These are phyloP conservation scores for Engystomops pustulosus DNA, from an alignment of 2,113 vertebrate species.

Conservation along the genomic window DNA sequence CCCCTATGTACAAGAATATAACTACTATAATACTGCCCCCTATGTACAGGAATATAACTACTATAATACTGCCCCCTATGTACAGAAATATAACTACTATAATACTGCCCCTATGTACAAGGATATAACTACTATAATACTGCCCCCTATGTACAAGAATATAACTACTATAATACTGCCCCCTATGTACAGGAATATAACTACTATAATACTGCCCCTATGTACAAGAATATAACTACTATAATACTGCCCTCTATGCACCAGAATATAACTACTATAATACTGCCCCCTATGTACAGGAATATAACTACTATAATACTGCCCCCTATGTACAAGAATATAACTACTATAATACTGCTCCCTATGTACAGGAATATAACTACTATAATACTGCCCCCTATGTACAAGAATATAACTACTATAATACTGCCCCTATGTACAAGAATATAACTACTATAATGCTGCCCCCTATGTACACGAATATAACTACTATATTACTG, in stretches of 20 bases:
- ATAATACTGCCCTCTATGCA: background rate
- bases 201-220: slow-evolving; percentile 10
- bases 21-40: background rate
- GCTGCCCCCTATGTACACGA: background rate
- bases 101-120: slow-evolving; percentile 9
- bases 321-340: background rate
- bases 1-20: too few relatives aligned
- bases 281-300: background rate
- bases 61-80: background rate
- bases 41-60: slow-evolving; percentile 1
- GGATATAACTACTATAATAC: background rate
- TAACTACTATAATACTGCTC: background rate
- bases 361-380: background rate
- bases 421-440: background rate
- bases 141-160: background rate
- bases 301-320: background rate
- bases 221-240: slow-evolving; percentile 13
- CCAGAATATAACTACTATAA: background rate
- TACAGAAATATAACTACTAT: slow-evolving; percentile 18
- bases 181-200: slow-evolving; percentile 12
- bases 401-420: background rate
- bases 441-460: slow-evolving; percentile 17
- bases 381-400: slow-evolving; percentile 1
- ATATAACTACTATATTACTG: slow-evolving; percentile 21
- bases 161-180: slow-evolving; percentile 4